Evolutionary conservation across 2,797 vertebrate species (phyloP).

Genomic region (Myotis myotis): DNA sequence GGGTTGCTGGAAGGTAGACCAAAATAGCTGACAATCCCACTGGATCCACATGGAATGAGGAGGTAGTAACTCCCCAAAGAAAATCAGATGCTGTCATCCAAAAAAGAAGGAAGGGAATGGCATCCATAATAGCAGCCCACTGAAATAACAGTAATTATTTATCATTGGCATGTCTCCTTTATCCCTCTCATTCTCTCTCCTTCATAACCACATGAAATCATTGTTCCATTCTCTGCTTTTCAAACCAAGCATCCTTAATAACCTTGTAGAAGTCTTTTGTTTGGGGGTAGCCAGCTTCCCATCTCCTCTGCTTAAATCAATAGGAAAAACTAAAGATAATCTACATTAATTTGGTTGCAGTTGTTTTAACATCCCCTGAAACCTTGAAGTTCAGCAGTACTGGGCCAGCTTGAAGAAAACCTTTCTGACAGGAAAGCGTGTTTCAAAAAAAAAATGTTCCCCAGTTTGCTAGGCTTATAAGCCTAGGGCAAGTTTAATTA

Average conservation of each 20-base stretch:
- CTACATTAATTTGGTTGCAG: constrained; percentile 76
- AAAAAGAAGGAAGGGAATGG: not conserved
- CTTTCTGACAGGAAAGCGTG: constrained; percentile 78
- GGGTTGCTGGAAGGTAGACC: not conserved
- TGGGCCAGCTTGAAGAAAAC: constrained; percentile 76
- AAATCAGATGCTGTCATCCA: not conserved
- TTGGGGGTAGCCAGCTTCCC: constrained; percentile 18
- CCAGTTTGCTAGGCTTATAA: constrained; percentile 83
- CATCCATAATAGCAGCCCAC: not conserved
- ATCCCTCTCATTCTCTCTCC: not conserved
- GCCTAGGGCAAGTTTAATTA: constrained; percentile 87
- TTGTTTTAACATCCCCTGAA: constrained; percentile 77
- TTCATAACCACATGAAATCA: not conserved
- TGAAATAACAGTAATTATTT: constrained; percentile 45
- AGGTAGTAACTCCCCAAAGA: not conserved
- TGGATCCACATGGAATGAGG: not conserved
- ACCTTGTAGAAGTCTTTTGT: constrained; percentile 53
- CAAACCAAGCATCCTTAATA: constrained; percentile 60
- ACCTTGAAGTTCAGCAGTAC: constrained; percentile 72
- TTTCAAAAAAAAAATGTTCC: constrained; percentile 79
- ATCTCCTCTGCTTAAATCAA: constrained; percentile 68
- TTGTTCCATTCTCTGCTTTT: not conserved
- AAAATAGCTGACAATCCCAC: not conserved
- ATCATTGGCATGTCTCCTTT: not conserved
- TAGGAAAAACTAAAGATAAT: constrained; percentile 77